These are phyloP conservation scores for Microcebus murinus DNA, from an alignment of 2,113 vertebrate species.

Conservation along the genomic window DNA sequence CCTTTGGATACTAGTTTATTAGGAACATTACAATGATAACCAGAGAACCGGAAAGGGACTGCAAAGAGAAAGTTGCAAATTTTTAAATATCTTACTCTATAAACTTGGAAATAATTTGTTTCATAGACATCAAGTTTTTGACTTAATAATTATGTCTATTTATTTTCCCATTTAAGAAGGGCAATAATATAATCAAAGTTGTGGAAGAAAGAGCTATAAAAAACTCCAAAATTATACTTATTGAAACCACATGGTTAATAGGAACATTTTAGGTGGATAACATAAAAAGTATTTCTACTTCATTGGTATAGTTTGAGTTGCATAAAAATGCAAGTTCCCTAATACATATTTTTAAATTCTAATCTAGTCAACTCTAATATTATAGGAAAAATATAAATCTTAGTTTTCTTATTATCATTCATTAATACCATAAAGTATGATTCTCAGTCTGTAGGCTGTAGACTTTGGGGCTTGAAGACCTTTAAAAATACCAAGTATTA, in stretches of 20 bases:
- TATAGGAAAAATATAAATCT: not conserved
- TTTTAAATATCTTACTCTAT: not conserved
- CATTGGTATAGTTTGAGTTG: not conserved
- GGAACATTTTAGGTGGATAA: not conserved
- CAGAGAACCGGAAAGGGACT: conserved; percentile 88
- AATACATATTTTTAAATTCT: not conserved
- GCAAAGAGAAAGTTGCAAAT: conserved; percentile 78
- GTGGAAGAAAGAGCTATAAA: not conserved
- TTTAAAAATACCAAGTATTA: not conserved
- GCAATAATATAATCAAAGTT: not conserved
- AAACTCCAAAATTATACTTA: not conserved
- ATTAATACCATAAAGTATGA: not conserved
- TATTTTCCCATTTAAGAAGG: not conserved
- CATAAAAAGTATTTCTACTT: not conserved
- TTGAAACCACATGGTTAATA: not conserved
- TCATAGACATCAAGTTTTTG: not conserved
- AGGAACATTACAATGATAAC: conserved; percentile 92
- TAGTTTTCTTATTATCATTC: not conserved
- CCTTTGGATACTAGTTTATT: conserved; percentile 89
- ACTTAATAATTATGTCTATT: not conserved
- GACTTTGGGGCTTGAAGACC: not conserved
- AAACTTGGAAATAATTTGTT: not conserved
- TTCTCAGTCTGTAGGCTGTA: not conserved
- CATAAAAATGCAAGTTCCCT: not conserved
- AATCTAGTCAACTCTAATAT: not conserved